These are phyloP conservation scores for Drosophila eugracilis DNA, from an alignment of 1,140 invertebrate genomes.

Conservation along the genomic window DNA sequence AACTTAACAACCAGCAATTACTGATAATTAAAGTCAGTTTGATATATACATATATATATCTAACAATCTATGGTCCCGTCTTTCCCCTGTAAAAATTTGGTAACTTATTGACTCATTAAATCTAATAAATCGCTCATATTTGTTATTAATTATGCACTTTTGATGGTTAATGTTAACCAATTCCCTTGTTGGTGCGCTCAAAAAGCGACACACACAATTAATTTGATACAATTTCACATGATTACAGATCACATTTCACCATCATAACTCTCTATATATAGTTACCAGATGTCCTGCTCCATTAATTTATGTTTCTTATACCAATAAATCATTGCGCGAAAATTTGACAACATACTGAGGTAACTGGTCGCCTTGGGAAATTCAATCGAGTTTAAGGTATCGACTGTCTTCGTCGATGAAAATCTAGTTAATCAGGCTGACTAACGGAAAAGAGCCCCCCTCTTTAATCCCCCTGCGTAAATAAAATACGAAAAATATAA, in stretches of 20 bases:
- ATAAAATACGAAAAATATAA: slow-evolving; percentile 7
- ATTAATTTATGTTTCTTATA: slow-evolving; percentile 23
- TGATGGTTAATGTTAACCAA: slow-evolving; percentile 3
- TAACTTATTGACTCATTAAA: not conserved
- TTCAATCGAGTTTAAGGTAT: slow-evolving; percentile 8
- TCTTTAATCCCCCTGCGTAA: not conserved
- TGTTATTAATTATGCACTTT: slow-evolving; percentile 3
- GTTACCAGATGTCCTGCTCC: slow-evolving; percentile 13
- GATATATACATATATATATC: not conserved
- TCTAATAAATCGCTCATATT: not conserved
- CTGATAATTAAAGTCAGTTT: too few species aligned
- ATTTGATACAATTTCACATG: slow-evolving; percentile 9
- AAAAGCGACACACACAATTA: slow-evolving; percentile 5
- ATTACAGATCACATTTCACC: slow-evolving; percentile 6
- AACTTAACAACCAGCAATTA: too few species aligned
- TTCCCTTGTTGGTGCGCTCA: slow-evolving; percentile 19
- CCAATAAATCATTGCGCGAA: slow-evolving; percentile 26
- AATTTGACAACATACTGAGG: slow-evolving; percentile 22
- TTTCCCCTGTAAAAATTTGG: not conserved
- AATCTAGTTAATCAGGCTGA: slow-evolving; percentile 52
- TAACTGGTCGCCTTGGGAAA: slow-evolving; percentile 2
- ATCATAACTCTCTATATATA: slow-evolving; percentile 6
- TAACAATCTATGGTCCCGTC: not conserved
- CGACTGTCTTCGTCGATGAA: slow-evolving; percentile 6
- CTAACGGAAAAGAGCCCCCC: slow-evolving; percentile 54